Conservation (phyloP, 1,140 invertebrate genomes). For the Choristoneura fumiferana region DNA sequence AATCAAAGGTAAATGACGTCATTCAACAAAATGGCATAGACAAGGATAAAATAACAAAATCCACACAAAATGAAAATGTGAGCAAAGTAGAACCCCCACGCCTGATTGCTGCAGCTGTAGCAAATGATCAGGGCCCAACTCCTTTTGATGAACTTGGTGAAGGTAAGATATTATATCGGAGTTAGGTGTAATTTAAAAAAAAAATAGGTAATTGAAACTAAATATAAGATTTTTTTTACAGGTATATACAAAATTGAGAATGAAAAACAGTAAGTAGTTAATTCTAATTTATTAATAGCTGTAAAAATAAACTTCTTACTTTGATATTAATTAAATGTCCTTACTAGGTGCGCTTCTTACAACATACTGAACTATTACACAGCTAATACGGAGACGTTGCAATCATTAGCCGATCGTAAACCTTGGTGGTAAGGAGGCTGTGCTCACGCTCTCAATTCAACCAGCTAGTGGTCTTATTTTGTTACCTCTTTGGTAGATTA, state of each 20-base stretch:
- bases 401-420: conserved; percentile 34
- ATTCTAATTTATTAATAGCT: conserved; percentile 10
- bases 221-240: conserved; percentile 38
- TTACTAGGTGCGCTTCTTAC: conserved; percentile 47
- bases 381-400: conserved; percentile 54
- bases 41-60: neutral
- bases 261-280: conserved; percentile 51
- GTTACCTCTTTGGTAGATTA: no score
- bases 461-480: neutral
- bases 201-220: no score
- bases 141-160: conserved; percentile 33
- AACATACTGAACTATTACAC: conserved; percentile 52
- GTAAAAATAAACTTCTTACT: neutral
- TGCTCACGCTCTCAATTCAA: no score
- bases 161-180: conserved; percentile 33
- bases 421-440: conserved; percentile 63
- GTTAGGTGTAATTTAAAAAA: no score
- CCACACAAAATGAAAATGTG: neutral
- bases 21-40: neutral
- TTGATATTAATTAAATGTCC: conserved; percentile 20
- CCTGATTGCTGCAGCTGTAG: neutral
- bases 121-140: neutral
- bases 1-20: neutral
- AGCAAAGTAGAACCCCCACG: neutral
- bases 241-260: conserved; percentile 59